Evolutionary conservation across 1,140 invertebrate genomes (phyloP).

Genomic region (Parapsyche elsis): DNA sequence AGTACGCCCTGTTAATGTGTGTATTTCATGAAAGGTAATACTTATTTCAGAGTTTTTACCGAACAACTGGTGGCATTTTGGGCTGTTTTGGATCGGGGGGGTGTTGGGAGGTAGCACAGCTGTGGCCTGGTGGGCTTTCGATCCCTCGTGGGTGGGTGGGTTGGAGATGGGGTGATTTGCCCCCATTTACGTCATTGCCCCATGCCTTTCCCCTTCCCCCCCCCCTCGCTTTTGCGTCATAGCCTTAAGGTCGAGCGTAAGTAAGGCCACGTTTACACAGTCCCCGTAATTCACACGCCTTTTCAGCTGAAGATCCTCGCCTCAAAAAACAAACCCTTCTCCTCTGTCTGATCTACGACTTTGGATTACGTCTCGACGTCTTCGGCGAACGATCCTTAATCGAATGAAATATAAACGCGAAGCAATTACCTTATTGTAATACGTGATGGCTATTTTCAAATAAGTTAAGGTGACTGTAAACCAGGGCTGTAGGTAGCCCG

Average conservation of each 20-base stretch:
- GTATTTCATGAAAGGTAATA: not conserved
- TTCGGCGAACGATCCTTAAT: not conserved
- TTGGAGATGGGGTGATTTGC: not conserved
- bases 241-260: slow-evolving; percentile 31
- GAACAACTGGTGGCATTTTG: slow-evolving; percentile 25
- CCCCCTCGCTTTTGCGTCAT: slow-evolving; percentile 35
- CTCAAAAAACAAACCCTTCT: not conserved
- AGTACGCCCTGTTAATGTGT: not conserved
- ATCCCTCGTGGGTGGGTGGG: not conserved
- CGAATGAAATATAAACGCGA: not conserved
- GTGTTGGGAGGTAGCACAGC: not conserved
- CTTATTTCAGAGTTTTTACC: slow-evolving; percentile 14
- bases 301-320: not conserved
- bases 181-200: slow-evolving; percentile 42
- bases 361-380: not conserved
- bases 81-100: too few relatives aligned
- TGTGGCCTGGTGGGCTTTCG: not conserved
- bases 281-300: not conserved
- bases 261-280: slow-evolving; percentile 21
- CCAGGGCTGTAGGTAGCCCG: too few relatives aligned
- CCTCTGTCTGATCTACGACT: not conserved
- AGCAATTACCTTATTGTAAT: too few relatives aligned
- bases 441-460: too few relatives aligned
- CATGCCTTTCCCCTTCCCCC: not conserved
- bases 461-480: too few relatives aligned